phyloP scores from a whole-genome alignment of 2,888 invertebrate genomes.

The Rhabditophanes sp. region DNA sequence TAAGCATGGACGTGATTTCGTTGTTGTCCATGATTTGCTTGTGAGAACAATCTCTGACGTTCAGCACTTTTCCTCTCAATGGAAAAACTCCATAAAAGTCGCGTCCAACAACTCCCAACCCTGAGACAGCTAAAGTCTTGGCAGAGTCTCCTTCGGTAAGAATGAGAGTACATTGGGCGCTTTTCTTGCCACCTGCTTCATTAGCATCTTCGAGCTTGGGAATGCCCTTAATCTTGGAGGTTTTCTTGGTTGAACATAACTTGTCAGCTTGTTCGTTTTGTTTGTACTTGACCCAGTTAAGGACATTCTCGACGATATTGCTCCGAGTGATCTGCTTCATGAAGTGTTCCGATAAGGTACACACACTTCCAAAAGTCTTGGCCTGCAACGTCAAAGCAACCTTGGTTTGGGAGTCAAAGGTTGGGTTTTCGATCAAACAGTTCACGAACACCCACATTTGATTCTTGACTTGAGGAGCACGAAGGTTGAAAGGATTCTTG shows the following conservation, averaged over 20 bases:
- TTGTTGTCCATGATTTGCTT: constrained; percentile 89
- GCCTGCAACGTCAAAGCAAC: constrained; percentile 87
- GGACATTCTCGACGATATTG: constrained; percentile 74
- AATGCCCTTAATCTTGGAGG: constrained; percentile 63
- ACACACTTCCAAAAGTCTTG: constrained; percentile 86
- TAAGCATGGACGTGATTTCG: constrained; percentile 86
- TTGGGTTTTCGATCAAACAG: constrained; percentile 90
- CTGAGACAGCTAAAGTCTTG: constrained; percentile 78
- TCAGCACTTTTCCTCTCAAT: constrained; percentile 76
- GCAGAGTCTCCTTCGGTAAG: constrained; percentile 99
- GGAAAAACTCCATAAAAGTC: constrained; percentile 73
- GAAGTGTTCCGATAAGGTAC: constrained; percentile 71
- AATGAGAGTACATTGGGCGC: constrained; percentile 79
- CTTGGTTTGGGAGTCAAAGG: constrained; percentile 97
- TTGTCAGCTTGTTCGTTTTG: constrained; percentile 60
- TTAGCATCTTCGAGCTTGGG: constrained; percentile 92
- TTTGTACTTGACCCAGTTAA: constrained; percentile 88
- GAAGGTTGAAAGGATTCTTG: background rate
- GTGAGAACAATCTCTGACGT: constrained; percentile 87
- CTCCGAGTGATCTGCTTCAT: constrained; percentile 53
- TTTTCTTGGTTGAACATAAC: constrained; percentile 67
- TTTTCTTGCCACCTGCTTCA: constrained; percentile 73
- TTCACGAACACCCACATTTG: constrained; percentile 92
- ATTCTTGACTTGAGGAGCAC: constrained; percentile 57
- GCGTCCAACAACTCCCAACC: constrained; percentile 64